A percentile compares a stretch with the other conserved stretches of the same genome.
phyloP scores from a whole-genome alignment of 2,888 invertebrate species.

The Ophion obscuratus region DNA sequence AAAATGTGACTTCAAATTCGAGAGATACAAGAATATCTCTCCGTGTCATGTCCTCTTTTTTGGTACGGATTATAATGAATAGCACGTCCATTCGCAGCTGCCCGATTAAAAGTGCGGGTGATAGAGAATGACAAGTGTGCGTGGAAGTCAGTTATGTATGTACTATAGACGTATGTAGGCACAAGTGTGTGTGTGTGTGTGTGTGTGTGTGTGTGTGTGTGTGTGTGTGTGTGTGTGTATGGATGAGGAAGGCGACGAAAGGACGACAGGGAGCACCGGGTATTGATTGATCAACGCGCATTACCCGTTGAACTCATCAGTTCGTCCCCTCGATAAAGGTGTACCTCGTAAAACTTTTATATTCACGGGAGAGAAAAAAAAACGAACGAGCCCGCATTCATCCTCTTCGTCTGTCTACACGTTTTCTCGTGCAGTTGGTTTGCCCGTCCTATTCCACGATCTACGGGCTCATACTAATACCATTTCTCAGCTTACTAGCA shows the following conservation, averaged over 20 bases:
- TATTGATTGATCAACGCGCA: constrained; percentile 76
- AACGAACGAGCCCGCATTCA: constrained; percentile 24
- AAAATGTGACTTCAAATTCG: too few relatives aligned
- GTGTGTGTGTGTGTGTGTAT: too few relatives aligned
- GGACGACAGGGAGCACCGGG: constrained; percentile 68
- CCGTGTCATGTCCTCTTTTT: neutral
- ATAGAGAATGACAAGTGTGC: neutral
- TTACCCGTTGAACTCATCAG: constrained; percentile 72
- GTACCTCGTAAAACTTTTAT: constrained; percentile 75
- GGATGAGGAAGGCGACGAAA: neutral
- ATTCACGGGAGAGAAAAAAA: constrained; percentile 67
- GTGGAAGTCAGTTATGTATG: too few relatives aligned
- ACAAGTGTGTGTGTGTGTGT: too few relatives aligned
- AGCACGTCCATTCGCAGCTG: neutral
- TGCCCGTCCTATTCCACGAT: neutral
- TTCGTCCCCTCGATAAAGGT: constrained; percentile 54
- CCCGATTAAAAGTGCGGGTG: neutral
- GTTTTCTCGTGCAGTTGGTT: neutral
- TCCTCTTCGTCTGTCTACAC: neutral
- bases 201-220: too few relatives aligned
- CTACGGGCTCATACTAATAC: constrained; percentile 25
- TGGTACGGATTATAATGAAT: neutral
- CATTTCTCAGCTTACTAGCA: constrained; percentile 26
- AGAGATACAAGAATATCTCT: neutral
- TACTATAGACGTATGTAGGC: too few relatives aligned